Evolutionary conservation across 2,797 vertebrate species (phyloP).

Genomic region (Phoebastria nigripes): DNA sequence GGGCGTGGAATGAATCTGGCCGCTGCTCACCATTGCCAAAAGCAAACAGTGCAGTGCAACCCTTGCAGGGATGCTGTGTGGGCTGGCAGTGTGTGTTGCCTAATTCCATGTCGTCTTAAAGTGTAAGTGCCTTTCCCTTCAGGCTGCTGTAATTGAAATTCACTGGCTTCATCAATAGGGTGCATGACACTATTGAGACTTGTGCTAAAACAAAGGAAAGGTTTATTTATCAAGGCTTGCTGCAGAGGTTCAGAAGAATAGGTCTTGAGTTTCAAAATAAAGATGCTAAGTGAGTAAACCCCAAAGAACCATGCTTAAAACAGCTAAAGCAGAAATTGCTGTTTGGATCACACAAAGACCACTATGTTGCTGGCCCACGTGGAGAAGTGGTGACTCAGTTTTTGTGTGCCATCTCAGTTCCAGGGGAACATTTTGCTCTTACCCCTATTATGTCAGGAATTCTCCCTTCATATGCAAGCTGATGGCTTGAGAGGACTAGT

Average conservation of each 20-base stretch:
- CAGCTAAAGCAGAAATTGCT: not conserved
- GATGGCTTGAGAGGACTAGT: not conserved
- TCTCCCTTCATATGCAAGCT: not conserved
- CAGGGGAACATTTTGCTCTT: not conserved
- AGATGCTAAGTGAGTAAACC: not conserved
- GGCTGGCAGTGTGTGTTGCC: not conserved
- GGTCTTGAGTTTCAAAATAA: not conserved
- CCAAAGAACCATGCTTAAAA: not conserved
- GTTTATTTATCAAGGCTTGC: not conserved
- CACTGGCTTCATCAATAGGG: not conserved
- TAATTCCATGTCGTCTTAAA: not conserved
- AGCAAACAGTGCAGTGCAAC: not conserved
- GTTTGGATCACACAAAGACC: not conserved
- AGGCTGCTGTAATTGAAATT: not conserved
- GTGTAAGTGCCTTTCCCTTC: not conserved
- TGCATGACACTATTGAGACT: not conserved
- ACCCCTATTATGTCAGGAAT: not conserved
- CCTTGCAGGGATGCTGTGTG: not conserved
- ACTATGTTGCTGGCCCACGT: not conserved
- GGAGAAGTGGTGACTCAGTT: not conserved
- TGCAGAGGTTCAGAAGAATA: not conserved
- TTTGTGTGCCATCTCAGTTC: not conserved
- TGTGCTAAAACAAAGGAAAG: not conserved
- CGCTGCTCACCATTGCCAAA: not conserved
- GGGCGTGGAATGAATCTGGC: not conserved